Base-by-base conservation (phyloP, 2,797 vertebrate genomes). In the Erethizon dorsatum region DNA sequence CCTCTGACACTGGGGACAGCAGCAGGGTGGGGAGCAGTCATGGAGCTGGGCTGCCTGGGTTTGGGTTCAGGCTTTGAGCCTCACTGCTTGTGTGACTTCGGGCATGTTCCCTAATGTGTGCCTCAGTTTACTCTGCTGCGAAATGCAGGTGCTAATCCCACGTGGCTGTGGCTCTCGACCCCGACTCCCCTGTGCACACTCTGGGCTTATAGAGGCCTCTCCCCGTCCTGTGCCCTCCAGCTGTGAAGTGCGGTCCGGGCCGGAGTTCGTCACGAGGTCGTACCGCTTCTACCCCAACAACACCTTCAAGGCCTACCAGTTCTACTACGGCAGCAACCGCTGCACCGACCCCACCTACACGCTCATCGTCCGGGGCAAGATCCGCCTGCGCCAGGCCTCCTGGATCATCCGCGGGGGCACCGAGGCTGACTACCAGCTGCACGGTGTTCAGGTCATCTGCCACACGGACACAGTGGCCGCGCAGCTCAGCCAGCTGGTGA, bases 391-490 rank as follows among this genome's bases (percentile, higher is more conserved):
- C 6, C 99, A 99, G 98, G 99, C 99, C 11, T 99, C 99, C 95
- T 99, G 99, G 99, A 99, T 99, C 98, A 99, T 99, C 94, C 99
- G 99, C 0, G 99, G 99, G 0, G 99, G 99, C 86, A 99, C 99
- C 0, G 99, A 99, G 97, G 99, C 99, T 0, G 99, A 99, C 98
- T 99, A 99, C 90, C 99, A 99, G 96, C 98, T 99, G 63, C 99
- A 99, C 96, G 98, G 96, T 0, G 96, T 99, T 65, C 99, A 99
- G 98, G 98, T 99, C 93, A 99, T 99, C 95, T 99, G 99, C 96
- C 99, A 99, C 98, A 99, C 98, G 0, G 98, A 99, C 85, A 95
- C 98, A 0, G 97, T 98, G 33, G 99, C 99, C 77, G 98, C 99
- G 97, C 99, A 98, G 91, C 98, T 99, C 8, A 98, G 99, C 92